These are phyloP conservation scores for Mermis nigrescens DNA, from an alignment of 2,888 invertebrate species.

Conservation along the genomic window DNA sequence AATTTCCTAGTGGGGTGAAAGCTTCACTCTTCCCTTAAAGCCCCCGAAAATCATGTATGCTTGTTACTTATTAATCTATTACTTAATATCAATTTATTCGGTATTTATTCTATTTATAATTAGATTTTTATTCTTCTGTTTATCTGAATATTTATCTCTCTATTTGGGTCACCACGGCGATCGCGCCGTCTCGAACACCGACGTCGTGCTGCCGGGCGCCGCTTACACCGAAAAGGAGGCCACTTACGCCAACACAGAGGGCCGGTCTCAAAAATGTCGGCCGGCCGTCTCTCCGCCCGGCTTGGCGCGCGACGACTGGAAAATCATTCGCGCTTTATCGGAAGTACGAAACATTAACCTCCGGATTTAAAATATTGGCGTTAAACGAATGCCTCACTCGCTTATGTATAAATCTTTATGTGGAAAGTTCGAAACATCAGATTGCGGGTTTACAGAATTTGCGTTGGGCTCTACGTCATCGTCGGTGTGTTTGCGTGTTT, in stretches of 20 bases:
- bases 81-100: too few relatives aligned
- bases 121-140: neutral
- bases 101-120: slow-evolving; percentile 21
- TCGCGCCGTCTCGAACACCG: slow-evolving; percentile 70
- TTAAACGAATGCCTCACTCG: too few relatives aligned
- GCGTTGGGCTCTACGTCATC: too few relatives aligned
- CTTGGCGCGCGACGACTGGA: slow-evolving; percentile 86
- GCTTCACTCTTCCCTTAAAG: too few relatives aligned
- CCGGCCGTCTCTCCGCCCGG: slow-evolving; percentile 30
- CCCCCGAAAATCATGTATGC: too few relatives aligned
- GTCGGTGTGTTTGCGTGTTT: too few relatives aligned
- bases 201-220: slow-evolving; percentile 72
- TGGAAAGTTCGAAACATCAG: too few relatives aligned
- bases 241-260: slow-evolving; percentile 95
- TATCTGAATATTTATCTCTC: neutral
- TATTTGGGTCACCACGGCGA: slow-evolving; percentile 80
- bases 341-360: slow-evolving; percentile 53
- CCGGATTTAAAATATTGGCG: too few relatives aligned
- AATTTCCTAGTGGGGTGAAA: too few relatives aligned
- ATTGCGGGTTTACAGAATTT: too few relatives aligned
- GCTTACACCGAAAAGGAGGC: slow-evolving; percentile 96
- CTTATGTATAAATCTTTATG: too few relatives aligned
- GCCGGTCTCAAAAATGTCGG: slow-evolving; percentile 57
- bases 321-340: slow-evolving; percentile 82
- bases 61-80: too few relatives aligned